Percentiles rank a stretch among this genome's conserved stretches.
Evolutionary conservation across 1,140 invertebrate species (phyloP).

Genomic region (Lucilia cuprina): DNA sequence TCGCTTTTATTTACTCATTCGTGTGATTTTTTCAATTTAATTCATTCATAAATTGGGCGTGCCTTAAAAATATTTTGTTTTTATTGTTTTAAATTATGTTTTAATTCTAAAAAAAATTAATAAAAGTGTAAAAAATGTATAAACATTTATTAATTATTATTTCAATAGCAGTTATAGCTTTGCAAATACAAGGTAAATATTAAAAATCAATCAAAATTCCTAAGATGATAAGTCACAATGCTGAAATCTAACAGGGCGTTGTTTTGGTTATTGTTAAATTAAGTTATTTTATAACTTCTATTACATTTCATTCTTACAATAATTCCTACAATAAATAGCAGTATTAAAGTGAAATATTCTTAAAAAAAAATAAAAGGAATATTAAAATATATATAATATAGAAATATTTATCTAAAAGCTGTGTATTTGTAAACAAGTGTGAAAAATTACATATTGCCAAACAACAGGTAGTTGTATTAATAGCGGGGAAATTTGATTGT

Average conservation of each 20-base stretch:
- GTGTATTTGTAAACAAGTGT: too few relatives aligned
- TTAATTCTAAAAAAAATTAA: neutral
- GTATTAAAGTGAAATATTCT: too few relatives aligned
- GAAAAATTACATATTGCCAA: too few relatives aligned
- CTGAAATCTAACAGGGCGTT: neutral
- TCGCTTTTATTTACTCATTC: neutral
- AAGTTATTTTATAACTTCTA: too few relatives aligned
- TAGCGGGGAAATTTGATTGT: too few relatives aligned
- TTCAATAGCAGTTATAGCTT: neutral
- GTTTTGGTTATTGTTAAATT: neutral
- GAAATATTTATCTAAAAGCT: too few relatives aligned
- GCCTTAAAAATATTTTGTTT: slow-evolving; percentile 19
- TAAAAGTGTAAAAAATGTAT: neutral
- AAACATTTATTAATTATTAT: neutral
- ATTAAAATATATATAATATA: too few relatives aligned
- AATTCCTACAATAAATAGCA: too few relatives aligned
- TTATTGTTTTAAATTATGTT: slow-evolving; percentile 14
- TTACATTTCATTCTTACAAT: too few relatives aligned
- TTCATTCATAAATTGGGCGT: slow-evolving; percentile 1
- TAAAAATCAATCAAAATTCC: neutral
- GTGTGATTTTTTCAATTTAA: neutral
- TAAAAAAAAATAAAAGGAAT: too few relatives aligned
- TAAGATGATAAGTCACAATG: neutral
- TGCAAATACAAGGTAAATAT: neutral
- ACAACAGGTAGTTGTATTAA: too few relatives aligned